Conservation (phyloP, 1,140 invertebrate genomes). For the Drosophila orosa region DNA sequence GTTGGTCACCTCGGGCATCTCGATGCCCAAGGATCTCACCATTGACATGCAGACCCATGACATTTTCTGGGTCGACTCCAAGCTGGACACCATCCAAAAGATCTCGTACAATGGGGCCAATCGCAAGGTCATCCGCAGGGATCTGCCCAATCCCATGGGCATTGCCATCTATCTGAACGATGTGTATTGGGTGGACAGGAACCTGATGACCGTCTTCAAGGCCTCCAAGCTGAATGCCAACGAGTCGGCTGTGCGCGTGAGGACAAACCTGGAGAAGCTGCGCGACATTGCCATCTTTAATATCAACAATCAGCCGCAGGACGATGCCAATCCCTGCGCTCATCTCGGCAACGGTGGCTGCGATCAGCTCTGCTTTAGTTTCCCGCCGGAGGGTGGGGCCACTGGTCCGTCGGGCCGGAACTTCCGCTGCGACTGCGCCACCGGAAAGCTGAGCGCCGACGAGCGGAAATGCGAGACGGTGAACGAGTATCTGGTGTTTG, state of each 20-base stretch:
- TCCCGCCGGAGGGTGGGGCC: slow-evolving; percentile 87
- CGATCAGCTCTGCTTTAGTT: slow-evolving; percentile 97
- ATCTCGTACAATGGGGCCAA: slow-evolving; percentile 92
- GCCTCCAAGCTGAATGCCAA: slow-evolving; percentile 92
- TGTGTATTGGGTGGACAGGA: slow-evolving; percentile 98
- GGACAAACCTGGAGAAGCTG: slow-evolving; percentile 93
- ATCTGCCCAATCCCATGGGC: slow-evolving; percentile 97
- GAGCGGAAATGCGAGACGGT: slow-evolving; percentile 91
- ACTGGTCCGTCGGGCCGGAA: slow-evolving; percentile 80
- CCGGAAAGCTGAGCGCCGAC: slow-evolving; percentile 89
- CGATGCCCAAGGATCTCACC: slow-evolving; percentile 95
- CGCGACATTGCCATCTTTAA: slow-evolving; percentile 96
- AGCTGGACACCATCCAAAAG: slow-evolving; percentile 96
- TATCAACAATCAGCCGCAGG: slow-evolving; percentile 92
- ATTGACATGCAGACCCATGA: slow-evolving; percentile 97
- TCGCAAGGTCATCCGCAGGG: slow-evolving; percentile 92
- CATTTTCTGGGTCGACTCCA: slow-evolving; percentile 98
- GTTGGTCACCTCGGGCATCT: slow-evolving; percentile 95
- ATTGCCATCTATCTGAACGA: slow-evolving; percentile 93
- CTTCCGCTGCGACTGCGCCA: slow-evolving; percentile 95
- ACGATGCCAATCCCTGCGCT: slow-evolving; percentile 91
- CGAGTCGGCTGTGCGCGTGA: slow-evolving; percentile 88
- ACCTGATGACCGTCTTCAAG: slow-evolving; percentile 94
- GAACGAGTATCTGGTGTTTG: slow-evolving; percentile 95
- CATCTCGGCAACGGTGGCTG: slow-evolving; percentile 92